Evolutionary conservation across 2,113 vertebrate genomes (phyloP).

Genomic region (Chaetodon auriga): DNA sequence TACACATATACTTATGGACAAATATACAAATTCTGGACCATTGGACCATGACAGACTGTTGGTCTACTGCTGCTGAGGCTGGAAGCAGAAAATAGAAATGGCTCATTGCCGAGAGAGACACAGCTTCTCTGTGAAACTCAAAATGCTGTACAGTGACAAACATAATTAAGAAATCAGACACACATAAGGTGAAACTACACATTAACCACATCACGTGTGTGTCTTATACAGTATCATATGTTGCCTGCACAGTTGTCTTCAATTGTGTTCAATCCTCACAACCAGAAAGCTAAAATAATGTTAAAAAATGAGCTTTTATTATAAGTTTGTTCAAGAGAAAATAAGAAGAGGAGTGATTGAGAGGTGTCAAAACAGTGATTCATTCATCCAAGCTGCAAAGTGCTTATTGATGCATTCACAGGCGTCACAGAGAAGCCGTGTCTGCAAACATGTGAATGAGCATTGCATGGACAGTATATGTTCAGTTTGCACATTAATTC

Average conservation of each 20-base stretch:
- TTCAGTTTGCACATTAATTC: not conserved
- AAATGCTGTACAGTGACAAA: not conserved
- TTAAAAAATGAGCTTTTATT: no score
- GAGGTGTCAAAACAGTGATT: not conserved
- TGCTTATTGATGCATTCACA: not conserved
- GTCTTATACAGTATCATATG: not conserved
- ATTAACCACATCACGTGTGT: not conserved
- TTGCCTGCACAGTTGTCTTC: not conserved
- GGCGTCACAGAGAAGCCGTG: not conserved
- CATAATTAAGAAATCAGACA: not conserved
- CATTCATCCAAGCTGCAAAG: not conserved
- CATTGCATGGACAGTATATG: not conserved
- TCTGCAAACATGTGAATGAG: not conserved
- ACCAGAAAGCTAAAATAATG: no score
- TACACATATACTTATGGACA: constrained; percentile 41
- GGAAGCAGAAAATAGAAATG: constrained; percentile 62
- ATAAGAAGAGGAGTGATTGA: not conserved
- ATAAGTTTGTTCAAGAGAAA: not conserved
- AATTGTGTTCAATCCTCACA: not conserved
- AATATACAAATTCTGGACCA: constrained; percentile 54
- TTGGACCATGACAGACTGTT: constrained; percentile 61
- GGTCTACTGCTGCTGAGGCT: constrained; percentile 40
- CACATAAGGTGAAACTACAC: not conserved
- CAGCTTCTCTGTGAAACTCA: constrained; percentile 9
- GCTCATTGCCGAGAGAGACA: constrained; percentile 32